phyloP scores from a whole-genome alignment of 2,888 invertebrate genomes.

The Morpho helenor region DNA sequence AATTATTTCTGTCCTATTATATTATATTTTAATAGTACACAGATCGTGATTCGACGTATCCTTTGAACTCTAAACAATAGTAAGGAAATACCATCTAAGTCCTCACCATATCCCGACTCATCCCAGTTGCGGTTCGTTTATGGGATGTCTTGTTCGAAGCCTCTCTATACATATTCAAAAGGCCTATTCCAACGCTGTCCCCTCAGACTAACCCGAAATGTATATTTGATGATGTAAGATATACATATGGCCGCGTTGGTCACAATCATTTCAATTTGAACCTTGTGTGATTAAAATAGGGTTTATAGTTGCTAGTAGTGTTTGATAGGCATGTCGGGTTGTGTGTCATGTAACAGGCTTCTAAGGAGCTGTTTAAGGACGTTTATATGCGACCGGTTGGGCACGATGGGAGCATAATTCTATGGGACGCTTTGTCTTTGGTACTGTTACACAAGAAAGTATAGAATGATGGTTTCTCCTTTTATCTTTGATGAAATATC shows the following conservation, averaged over 20 bases:
- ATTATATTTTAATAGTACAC: no score
- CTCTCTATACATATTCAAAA: constrained; percentile 54
- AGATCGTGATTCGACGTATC: no score
- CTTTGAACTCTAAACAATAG: no score
- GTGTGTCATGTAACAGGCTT: constrained; percentile 43
- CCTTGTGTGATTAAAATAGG: constrained; percentile 24
- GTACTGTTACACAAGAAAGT: no score
- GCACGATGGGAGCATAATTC: constrained; percentile 33
- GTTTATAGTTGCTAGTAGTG: constrained; percentile 6
- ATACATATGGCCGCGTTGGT: constrained; percentile 54
- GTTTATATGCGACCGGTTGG: constrained; percentile 51
- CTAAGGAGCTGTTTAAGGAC: constrained; percentile 44
- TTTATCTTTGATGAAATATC: no score
- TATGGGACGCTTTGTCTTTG: constrained; percentile 31
- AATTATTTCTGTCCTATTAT: no score
- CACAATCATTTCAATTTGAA: background rate
- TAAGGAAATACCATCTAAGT: constrained; percentile 1
- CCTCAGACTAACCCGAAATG: constrained; percentile 54
- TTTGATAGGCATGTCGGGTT: background rate
- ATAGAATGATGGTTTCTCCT: no score
- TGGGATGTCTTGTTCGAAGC: constrained; percentile 21
- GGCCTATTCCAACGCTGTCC: constrained; percentile 36
- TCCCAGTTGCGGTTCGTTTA: constrained; percentile 16
- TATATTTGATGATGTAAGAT: constrained; percentile 68
- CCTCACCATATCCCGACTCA: constrained; percentile 6